Evolutionary conservation across 2,113 vertebrate species (phyloP).

Genomic region (Ictalurus furcatus): DNA sequence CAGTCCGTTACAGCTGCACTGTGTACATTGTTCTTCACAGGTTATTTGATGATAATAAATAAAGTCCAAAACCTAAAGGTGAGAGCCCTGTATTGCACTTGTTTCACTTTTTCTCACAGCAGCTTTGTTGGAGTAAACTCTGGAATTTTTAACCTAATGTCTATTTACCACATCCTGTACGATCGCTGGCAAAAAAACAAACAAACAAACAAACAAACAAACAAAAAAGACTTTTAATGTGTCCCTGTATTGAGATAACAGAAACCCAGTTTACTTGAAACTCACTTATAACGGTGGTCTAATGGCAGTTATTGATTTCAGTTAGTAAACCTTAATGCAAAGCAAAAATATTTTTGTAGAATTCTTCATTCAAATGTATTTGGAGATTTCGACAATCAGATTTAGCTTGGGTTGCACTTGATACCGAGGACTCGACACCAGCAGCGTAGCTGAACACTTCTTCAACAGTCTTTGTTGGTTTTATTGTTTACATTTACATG

Average conservation of each 20-base stretch:
- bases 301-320: neutral
- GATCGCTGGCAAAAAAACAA: neutral
- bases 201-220: neutral
- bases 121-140: conserved; percentile 24
- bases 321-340: neutral
- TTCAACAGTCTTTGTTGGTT: neutral
- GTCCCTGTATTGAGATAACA: neutral
- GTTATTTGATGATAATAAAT: conserved; percentile 32
- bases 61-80: conserved; percentile 20
- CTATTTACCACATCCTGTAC: neutral
- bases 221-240: neutral
- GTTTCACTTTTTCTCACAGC: conserved; percentile 19
- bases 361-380: neutral
- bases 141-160: neutral
- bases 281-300: neutral
- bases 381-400: no score
- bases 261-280: neutral
- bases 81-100: conserved; percentile 25
- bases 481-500: neutral
- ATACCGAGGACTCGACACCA: neutral
- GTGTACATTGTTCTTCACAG: conserved; percentile 38
- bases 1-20: conserved; percentile 16
- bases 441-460: neutral
- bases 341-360: neutral
- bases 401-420: neutral